Evolutionary conservation across 1,140 invertebrate species (phyloP), one percentile per base, ranked within the genome.

Genomic region (Calycopis cecrops): DNA sequence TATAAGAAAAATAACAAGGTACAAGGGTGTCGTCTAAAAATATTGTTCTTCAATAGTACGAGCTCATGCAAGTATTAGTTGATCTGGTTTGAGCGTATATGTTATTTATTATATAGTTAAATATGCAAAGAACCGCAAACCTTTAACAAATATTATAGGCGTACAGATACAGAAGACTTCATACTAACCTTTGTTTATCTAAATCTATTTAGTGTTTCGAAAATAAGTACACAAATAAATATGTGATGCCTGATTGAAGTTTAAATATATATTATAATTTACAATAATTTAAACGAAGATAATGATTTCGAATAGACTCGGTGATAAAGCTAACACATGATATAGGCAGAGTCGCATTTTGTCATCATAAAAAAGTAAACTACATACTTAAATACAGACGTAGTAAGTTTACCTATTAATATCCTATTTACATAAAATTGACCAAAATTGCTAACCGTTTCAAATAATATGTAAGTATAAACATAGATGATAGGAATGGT

Each of bases 1-100:
- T 61, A 73, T 71, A 69, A 62, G 62, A 62, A 74, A 79, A 76
- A 63, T 59, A 73, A 79, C 68, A 72, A 66, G 62, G 67, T 73
- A 70, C 76, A 86, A 84, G 73, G 71, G 70, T 67, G 69, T 71
- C 64, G 65, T 84, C 80, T 81, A 86, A 84, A 86, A 86, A 86
- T 86, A 85, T 84, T 69, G 60, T 73, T 72, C 63, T 76, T 67
- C 70, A 74, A 79, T 73, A 68, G 64, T 76, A 3, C 79, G 67
- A 73, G 48, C 61, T 49, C 37, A 65, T 56, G 58, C 56, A 52
- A 53, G 53, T 65, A 51, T 62, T 59, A 56, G 49, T 54, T 56
- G 57, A 38, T 57, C 44, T 60, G 49, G 60, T 62, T 69, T 66
- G 67, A 66, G 61, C 63, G 64, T 66, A 57, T 55, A 57, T 28